Evolutionary conservation across 2,888 invertebrate species (phyloP).

Genomic region (Acrobasis repandana): DNA sequence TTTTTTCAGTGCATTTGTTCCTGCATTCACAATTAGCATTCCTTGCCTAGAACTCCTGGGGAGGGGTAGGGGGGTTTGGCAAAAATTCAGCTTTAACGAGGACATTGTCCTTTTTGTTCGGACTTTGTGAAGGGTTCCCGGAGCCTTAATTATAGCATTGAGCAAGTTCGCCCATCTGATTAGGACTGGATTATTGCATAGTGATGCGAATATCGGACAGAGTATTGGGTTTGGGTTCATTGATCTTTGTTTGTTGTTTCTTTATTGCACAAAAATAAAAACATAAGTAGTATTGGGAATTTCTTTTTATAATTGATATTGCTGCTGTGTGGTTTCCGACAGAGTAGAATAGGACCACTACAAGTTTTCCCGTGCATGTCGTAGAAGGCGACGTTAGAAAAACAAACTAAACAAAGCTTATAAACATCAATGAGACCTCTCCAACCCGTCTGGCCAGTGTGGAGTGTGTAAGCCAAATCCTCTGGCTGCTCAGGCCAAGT

Average conservation of each 20-base stretch:
- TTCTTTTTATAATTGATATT: too few species aligned
- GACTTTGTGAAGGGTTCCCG: constrained; percentile 60
- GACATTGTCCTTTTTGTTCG: constrained; percentile 74
- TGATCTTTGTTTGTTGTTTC: neutral
- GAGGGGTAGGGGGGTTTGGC: constrained; percentile 44
- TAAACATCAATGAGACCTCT: too few species aligned
- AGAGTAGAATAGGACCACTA: too few species aligned
- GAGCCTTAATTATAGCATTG: constrained; percentile 63
- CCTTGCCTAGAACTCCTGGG: constrained; percentile 44
- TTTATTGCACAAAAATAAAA: too few species aligned
- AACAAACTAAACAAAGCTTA: too few species aligned
- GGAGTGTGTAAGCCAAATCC: too few species aligned
- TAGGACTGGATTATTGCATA: constrained; percentile 30
- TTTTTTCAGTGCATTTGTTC: constrained; percentile 23
- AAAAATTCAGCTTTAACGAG: constrained; percentile 66
- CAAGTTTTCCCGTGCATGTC: too few species aligned
- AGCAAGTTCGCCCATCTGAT: constrained; percentile 55
- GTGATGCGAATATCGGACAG: constrained; percentile 29
- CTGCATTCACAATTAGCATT: constrained; percentile 61
- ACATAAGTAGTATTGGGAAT: too few species aligned
- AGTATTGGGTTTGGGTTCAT: neutral
- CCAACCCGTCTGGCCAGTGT: too few species aligned
- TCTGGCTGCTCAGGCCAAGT: too few species aligned
- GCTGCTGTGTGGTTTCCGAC: too few species aligned
- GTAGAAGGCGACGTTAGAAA: too few species aligned